These are phyloP conservation scores for Cecidostiba fungosa DNA, from an alignment of 2,888 invertebrate species.

Conservation along the genomic window DNA sequence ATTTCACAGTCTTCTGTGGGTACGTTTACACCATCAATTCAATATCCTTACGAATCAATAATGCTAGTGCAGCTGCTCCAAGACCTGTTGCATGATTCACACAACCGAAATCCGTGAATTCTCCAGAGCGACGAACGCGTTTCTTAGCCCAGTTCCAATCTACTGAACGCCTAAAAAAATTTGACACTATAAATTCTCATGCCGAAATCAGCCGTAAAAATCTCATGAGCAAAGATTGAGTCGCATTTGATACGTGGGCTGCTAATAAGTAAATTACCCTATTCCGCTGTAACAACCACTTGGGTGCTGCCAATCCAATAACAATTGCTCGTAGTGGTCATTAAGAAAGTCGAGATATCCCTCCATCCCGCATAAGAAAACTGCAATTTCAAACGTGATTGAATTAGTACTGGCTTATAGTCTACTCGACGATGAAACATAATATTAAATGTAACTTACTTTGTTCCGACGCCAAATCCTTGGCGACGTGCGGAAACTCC, in stretches of 20 bases:
- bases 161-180: background rate
- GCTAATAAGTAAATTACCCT: slow-evolving; percentile 65
- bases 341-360: slow-evolving; percentile 80
- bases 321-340: slow-evolving; percentile 74
- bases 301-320: slow-evolving; percentile 78
- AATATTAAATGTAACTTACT: slow-evolving; percentile 66
- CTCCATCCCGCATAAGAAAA: slow-evolving; percentile 81
- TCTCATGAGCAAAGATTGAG: background rate
- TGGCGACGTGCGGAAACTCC: slow-evolving; percentile 70
- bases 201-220: background rate
- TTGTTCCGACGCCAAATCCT: slow-evolving; percentile 77
- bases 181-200: background rate
- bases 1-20: background rate
- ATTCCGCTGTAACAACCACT: slow-evolving; percentile 77
- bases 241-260: no score
- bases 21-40: slow-evolving; percentile 65
- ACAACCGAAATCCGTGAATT: slow-evolving; percentile 77
- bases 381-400: slow-evolving; percentile 69
- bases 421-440: background rate
- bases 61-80: slow-evolving; percentile 77
- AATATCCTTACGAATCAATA: slow-evolving; percentile 73
- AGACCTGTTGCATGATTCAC: slow-evolving; percentile 80
- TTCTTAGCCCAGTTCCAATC: background rate
- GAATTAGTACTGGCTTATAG: background rate
- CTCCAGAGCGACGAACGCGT: slow-evolving; percentile 69